Base-by-base conservation (phyloP, 2,113 vertebrate species). In the Cercopithecus mona region DNA sequence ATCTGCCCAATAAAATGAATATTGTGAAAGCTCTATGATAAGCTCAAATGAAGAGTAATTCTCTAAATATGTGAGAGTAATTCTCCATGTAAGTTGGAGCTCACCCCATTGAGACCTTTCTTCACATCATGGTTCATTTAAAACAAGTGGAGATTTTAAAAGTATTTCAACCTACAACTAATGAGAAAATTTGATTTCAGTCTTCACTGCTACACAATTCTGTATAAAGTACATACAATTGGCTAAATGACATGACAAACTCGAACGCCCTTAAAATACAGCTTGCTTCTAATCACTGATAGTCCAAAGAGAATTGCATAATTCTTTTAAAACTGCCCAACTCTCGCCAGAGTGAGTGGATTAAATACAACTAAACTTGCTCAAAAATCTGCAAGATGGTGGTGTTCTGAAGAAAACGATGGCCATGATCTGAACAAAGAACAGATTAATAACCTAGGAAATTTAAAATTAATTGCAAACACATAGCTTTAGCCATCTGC, bases 301-400 rank as follows among this genome's bases (percentile, higher is more conserved):
- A 95, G 45, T 94, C 96, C 35, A 96, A 95, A 94, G 80, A 95
- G 92, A 97, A 88, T 61, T 82, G 23, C 11, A 80, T 78, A 82
- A 50, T 72, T 96, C 22, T 94, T 88, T 93, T 73, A 93, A 93
- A 90, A 70, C 14, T 88, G 59, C 35, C 43, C 48, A 92, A 92
- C 22, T 82, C 86, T 84, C 96, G 66, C 88, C 80, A 96, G 87
- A 93, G 18, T 83, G 92, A 97, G 16, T 78, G 81, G 4, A 96
- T 88, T 97, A 92, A 94, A 94, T 81, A 90, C 92, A 59, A 95
- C 95, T 93, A 88, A 90, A 82, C n/a, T 88, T 61, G n/a, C 27
- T 85, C 8, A 79, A 96, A 97, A 95, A 70, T 57, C 72, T 95
- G 50, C 88, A 95, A 95, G 61, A 81, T 66, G 18, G 23, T 64